phyloP scores from a whole-genome alignment of 2,113 vertebrate genomes.

The Illadopsis cleaveri region DNA sequence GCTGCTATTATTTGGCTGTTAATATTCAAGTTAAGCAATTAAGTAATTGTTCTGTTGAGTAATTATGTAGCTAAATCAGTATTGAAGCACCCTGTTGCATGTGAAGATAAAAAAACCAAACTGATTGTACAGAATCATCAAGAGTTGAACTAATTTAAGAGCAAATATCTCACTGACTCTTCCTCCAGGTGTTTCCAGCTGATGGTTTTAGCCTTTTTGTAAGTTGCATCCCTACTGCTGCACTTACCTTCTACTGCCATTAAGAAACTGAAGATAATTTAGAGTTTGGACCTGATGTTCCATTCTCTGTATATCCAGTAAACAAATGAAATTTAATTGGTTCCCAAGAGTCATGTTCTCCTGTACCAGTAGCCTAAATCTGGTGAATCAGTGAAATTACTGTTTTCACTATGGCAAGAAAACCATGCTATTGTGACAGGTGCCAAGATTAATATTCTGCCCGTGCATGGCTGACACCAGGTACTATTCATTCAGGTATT shows the following conservation, averaged over 20 bases:
- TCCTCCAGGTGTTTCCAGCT: background rate
- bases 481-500: background rate
- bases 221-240: background rate
- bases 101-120: background rate
- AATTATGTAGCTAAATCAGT: background rate
- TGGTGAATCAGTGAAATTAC: background rate
- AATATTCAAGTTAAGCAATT: background rate
- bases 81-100: background rate
- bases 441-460: background rate
- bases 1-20: background rate
- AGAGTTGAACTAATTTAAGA: background rate
- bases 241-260: background rate
- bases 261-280: background rate
- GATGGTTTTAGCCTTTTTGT: background rate
- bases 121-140: background rate
- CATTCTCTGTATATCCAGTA: background rate
- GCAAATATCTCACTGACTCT: background rate
- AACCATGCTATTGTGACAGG: background rate
- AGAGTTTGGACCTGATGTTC: background rate
- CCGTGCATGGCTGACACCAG: background rate
- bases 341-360: background rate
- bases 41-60: background rate
- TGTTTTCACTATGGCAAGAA: background rate
- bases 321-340: background rate
- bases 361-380: background rate